Percentiles rank a stretch among this genome's conserved stretches.
These are phyloP conservation scores for Myrmecobius fasciatus DNA, from an alignment of 2,113 vertebrate genomes.

Conservation along the genomic window DNA sequence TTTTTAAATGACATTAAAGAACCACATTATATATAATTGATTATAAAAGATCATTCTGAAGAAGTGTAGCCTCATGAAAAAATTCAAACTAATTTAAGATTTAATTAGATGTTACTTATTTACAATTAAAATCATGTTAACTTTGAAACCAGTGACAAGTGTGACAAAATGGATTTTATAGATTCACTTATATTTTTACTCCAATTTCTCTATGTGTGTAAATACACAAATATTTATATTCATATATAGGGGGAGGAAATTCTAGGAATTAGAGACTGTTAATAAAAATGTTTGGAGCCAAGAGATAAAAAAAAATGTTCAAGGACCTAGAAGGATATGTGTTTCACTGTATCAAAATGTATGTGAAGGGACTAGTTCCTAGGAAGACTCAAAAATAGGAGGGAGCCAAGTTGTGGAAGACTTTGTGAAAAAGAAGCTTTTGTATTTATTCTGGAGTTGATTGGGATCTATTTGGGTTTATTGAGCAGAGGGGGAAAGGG, in stretches of 20 bases:
- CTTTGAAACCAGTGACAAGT: slow-evolving; percentile 41
- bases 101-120: slow-evolving; percentile 75
- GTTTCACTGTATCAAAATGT: background rate
- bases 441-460: background rate
- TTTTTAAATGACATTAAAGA: slow-evolving; percentile 50
- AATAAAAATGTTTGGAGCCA: background rate
- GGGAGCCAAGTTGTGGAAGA: background rate
- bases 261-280: background rate
- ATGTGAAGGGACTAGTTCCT: background rate
- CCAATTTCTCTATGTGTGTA: background rate
- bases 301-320: background rate
- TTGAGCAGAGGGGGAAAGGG: background rate
- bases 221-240: background rate
- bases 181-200: slow-evolving; percentile 4
- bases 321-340: background rate
- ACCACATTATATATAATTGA: slow-evolving; percentile 65
- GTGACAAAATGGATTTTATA: slow-evolving; percentile 52
- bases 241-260: background rate
- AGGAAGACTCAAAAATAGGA: background rate
- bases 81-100: slow-evolving; percentile 63
- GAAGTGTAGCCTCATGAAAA: slow-evolving; percentile 42
- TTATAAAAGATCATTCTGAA: slow-evolving; percentile 68
- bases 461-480: background rate
- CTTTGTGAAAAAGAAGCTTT: background rate
- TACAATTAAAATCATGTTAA: slow-evolving; percentile 69